Conservation (phyloP, 2,797 vertebrate genomes). For the Neosilurus mollespiculum region DNA sequence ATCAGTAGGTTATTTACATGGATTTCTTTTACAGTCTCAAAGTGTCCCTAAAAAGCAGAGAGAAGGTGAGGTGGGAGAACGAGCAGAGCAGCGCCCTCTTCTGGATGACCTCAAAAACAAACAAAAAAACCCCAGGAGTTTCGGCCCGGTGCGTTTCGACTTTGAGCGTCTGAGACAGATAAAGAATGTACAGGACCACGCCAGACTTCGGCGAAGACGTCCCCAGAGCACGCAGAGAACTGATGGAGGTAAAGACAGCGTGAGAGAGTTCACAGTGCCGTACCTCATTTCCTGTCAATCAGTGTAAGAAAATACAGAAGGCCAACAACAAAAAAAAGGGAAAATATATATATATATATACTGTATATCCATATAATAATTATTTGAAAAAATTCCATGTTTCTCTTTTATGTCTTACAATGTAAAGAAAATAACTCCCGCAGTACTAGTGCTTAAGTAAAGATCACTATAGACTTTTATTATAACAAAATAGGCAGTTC, state of each 20-base stretch:
- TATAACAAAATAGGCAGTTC: slow-evolving; percentile 99
- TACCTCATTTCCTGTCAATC: slow-evolving; percentile 61
- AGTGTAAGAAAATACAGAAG: slow-evolving; percentile 63
- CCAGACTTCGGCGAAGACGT: slow-evolving; percentile 23
- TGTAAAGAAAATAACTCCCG: slow-evolving; percentile 92
- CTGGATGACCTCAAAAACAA: slow-evolving; percentile 1
- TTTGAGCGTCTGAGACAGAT: not conserved
- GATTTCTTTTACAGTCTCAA: slow-evolving; percentile 63
- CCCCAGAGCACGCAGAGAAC: not conserved
- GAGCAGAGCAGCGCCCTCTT: slow-evolving; percentile 26
- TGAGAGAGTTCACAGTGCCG: slow-evolving; percentile 32
- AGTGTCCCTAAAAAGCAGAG: slow-evolving; percentile 66
- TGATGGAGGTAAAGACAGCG: slow-evolving; percentile 42
- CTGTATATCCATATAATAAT: slow-evolving; percentile 77
- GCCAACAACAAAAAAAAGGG: slow-evolving; percentile 80
- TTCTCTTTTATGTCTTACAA: slow-evolving; percentile 79
- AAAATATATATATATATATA: slow-evolving; percentile 81
- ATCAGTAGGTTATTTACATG: slow-evolving; percentile 76
- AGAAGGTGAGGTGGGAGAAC: slow-evolving; percentile 60
- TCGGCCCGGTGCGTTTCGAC: not conserved
- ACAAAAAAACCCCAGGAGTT: slow-evolving; percentile 15
- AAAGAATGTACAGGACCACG: too few relatives aligned
- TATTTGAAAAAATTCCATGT: slow-evolving; percentile 73
- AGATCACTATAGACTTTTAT: slow-evolving; percentile 92
- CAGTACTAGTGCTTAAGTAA: slow-evolving; percentile 91